phyloP scores from a whole-genome alignment of 1,140 invertebrate species.

The Calycopis cecrops region DNA sequence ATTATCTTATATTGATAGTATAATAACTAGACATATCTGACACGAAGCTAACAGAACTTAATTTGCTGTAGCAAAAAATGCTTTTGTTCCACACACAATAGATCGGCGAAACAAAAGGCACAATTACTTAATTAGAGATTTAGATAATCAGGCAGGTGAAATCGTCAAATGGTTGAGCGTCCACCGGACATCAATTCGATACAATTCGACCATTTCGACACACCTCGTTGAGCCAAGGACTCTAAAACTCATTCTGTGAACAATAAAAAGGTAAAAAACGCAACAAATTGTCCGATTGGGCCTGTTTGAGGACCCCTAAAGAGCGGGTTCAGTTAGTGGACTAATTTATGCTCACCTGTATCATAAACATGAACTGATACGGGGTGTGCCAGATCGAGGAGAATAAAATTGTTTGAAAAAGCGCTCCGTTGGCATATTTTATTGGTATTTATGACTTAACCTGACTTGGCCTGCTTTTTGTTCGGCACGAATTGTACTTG shows the following conservation, averaged over 20 bases:
- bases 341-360: constrained; percentile 67
- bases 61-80: neutral
- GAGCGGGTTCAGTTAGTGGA: constrained; percentile 61
- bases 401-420: constrained; percentile 10
- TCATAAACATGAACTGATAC: constrained; percentile 65
- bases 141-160: constrained; percentile 56
- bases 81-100: constrained; percentile 1
- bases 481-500: no score
- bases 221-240: constrained; percentile 73
- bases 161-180: constrained; percentile 41
- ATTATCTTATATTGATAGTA: neutral
- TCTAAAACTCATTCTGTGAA: constrained; percentile 55
- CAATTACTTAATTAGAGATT: constrained; percentile 64
- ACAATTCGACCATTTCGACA: constrained; percentile 69
- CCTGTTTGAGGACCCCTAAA: constrained; percentile 66
- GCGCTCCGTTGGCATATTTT: neutral
- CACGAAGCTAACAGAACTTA: neutral
- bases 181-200: constrained; percentile 66
- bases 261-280: constrained; percentile 59
- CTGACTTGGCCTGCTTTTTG: no score
- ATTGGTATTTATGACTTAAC: constrained; percentile 1
- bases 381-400: constrained; percentile 40
- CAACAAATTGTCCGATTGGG: constrained; percentile 66
- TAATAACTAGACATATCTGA: neutral
- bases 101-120: constrained; percentile 34